Evolutionary conservation across 2,888 invertebrate species (phyloP).

Genomic region (Mythimna vitellina): DNA sequence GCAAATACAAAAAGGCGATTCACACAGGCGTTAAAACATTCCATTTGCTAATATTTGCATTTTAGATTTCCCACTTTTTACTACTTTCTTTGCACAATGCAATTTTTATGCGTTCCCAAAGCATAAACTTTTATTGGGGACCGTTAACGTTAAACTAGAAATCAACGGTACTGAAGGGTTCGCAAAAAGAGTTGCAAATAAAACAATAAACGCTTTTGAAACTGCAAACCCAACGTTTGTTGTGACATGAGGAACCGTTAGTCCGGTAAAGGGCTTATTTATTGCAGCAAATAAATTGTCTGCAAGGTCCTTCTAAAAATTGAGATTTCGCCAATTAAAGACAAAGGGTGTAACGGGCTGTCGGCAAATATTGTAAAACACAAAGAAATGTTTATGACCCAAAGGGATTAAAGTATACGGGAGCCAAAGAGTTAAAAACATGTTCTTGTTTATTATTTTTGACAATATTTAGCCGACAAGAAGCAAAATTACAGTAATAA

Average conservation of each 20-base stretch:
- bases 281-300: conserved; percentile 78
- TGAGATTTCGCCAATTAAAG: conserved; percentile 59
- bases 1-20: conserved; percentile 55
- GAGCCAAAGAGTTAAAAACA: conserved; percentile 44
- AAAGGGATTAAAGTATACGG: conserved; percentile 39
- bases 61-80: conserved; percentile 46
- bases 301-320: conserved; percentile 47
- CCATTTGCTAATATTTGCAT: conserved; percentile 66
- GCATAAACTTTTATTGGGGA: conserved; percentile 75
- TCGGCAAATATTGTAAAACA: conserved; percentile 44
- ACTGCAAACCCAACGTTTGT: conserved; percentile 70
- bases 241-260: conserved; percentile 74
- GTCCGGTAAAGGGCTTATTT: conserved; percentile 76
- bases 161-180: conserved; percentile 76
- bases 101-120: conserved; percentile 65
- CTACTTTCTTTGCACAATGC: conserved; percentile 53
- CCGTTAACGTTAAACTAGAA: conserved; percentile 71
- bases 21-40: conserved; percentile 52
- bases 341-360: conserved; percentile 60
- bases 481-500: conserved; percentile 13
- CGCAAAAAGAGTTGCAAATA: conserved; percentile 81
- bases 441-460: conserved; percentile 24
- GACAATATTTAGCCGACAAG: conserved; percentile 17
- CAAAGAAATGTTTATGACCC: conserved; percentile 46
- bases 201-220: conserved; percentile 75